Evolutionary conservation across 2,113 vertebrate species (phyloP), one percentile per base, ranked within the genome.

Genomic region (Clupea harengus): DNA sequence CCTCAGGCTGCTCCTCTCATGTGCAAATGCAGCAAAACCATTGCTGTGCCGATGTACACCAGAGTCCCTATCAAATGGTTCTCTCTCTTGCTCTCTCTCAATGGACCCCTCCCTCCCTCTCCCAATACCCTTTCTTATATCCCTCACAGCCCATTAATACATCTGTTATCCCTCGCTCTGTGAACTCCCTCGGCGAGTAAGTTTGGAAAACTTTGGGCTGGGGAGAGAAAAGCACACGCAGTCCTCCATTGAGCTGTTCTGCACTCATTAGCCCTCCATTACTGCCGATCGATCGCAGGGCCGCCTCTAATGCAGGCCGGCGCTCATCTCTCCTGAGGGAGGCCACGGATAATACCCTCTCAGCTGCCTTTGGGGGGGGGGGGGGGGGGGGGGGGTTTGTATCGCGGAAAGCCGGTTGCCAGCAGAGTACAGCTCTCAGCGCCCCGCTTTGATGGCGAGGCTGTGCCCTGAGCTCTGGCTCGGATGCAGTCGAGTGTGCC

Each of bases 241-340:
- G 45, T 81, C 50, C 72, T 87, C 82, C 83, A 81, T 83, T 87
- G 86, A 87, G 83, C 81, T 75, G 83, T 85, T 44, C 39, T 54
- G 54, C 82, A 52, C 81, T 87, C 83, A 85, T 85, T 87, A 85
- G 49, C 81, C 64, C 18, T 72, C 81, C 81, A 85, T 82, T 44
- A 87, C 20, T 3, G 72, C 10, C 11, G 72, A 87, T 87, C 86
- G 78, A 87, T 87, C 82, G 72, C 54, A 82, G 22, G 82, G 81
- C 81, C 75, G 81, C 81, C 60, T 82, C 39, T 87, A 45, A 83
- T 88, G 75, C 82, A 47, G 28, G n/a, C 45, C 80, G 52, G 32
- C 72, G 25, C 32, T 78, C 72, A 17, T 78, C 32, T 78, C 72
- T 78, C 72, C 72, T 39, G 32, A 78, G 72, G 28, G 72, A 32